These are phyloP conservation scores for Aphelenchoides besseyi DNA, from an alignment of 1,140 invertebrate genomes.

Conservation along the genomic window DNA sequence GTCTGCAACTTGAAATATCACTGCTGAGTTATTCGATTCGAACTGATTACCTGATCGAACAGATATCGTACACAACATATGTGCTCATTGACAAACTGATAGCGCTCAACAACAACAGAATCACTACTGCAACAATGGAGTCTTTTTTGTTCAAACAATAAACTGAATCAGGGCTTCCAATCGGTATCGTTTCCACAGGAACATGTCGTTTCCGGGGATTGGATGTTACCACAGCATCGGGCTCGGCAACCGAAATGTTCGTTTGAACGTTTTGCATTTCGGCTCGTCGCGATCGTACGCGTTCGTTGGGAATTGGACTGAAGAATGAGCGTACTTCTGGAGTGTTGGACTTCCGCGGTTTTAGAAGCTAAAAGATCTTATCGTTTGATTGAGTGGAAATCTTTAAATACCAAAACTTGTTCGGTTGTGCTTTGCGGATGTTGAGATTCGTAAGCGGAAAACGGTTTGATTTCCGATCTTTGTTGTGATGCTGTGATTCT, in stretches of 20 bases:
- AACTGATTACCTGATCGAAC: constrained; percentile 1
- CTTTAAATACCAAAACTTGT: not conserved
- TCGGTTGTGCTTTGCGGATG: not conserved
- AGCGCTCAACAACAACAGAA: not conserved
- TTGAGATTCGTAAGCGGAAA: not conserved
- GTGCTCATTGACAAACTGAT: not conserved
- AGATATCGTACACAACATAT: not conserved
- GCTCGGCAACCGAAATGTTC: not conserved
- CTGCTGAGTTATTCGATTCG: no score
- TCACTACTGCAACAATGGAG: not conserved
- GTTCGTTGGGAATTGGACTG: not conserved
- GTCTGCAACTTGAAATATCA: not conserved
- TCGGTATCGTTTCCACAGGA: not conserved
- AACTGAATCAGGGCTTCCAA: not conserved
- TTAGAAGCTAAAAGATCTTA: not conserved
- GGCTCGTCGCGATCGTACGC: not conserved
- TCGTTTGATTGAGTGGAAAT: not conserved
- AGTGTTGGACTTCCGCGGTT: not conserved
- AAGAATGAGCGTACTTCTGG: not conserved
- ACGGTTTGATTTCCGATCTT: not conserved
- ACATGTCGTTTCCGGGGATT: not conserved
- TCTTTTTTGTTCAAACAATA: constrained; percentile 2
- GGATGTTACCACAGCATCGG: not conserved
- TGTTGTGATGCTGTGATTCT: not conserved
- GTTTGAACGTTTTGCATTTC: not conserved